These are phyloP conservation scores for Cetonia aurata DNA, from an alignment of 2,888 invertebrate genomes.

Conservation along the genomic window DNA sequence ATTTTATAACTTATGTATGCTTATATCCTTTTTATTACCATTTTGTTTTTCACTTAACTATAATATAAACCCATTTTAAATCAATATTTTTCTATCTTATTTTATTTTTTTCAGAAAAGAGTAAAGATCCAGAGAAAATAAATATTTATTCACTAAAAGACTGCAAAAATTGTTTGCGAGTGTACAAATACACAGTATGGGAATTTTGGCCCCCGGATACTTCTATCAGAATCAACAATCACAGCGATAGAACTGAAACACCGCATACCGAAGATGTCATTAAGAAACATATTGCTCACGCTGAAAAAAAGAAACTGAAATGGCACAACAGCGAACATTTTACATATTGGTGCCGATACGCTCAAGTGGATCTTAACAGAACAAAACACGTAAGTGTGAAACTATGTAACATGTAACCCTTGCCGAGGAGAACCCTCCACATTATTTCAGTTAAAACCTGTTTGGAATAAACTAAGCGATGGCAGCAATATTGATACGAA, in stretches of 20 bases:
- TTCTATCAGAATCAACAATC: slow-evolving; percentile 79
- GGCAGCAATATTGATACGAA: slow-evolving; percentile 32
- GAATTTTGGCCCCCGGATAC: slow-evolving; percentile 79
- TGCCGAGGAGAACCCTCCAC: slow-evolving; percentile 24
- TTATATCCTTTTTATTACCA: not conserved
- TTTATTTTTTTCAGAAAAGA: slow-evolving; percentile 75
- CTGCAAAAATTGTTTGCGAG: slow-evolving; percentile 70
- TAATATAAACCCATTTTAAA: too few relatives aligned
- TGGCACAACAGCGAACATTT: slow-evolving; percentile 78
- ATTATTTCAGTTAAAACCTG: slow-evolving; percentile 39
- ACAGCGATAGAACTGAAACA: slow-evolving; percentile 77
- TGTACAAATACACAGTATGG: slow-evolving; percentile 72
- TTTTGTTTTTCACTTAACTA: not conserved
- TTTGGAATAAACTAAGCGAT: slow-evolving; percentile 37
- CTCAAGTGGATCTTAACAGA: slow-evolving; percentile 64
- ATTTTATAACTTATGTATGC: too few relatives aligned
- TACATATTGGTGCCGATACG: slow-evolving; percentile 80
- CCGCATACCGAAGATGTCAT: slow-evolving; percentile 78
- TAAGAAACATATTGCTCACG: slow-evolving; percentile 74
- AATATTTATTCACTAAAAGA: slow-evolving; percentile 76
- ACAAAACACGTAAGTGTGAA: slow-evolving; percentile 74
- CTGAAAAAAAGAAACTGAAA: slow-evolving; percentile 73
- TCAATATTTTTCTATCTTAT: not conserved
- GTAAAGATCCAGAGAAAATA: slow-evolving; percentile 79
- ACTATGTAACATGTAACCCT: slow-evolving; percentile 6